Percentiles rank a stretch among this genome's conserved stretches.
Conservation (phyloP, 2,888 invertebrate genomes). For the Cheilosia impressa region DNA sequence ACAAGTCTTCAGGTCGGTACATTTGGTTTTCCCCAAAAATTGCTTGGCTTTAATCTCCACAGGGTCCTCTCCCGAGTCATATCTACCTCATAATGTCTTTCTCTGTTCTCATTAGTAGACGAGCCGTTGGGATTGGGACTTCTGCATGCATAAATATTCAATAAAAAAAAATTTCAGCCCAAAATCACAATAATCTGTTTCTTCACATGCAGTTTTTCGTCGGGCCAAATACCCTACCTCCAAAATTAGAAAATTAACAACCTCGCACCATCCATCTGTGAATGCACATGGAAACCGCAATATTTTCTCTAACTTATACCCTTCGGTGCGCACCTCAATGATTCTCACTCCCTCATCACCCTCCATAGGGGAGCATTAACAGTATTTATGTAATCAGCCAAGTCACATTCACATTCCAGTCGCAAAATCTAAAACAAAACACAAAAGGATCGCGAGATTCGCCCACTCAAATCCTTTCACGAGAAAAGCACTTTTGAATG, state of each 20-base stretch:
- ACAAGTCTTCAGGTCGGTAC: too few species aligned
- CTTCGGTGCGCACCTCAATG: conserved; percentile 32
- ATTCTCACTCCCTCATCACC: conserved; percentile 19
- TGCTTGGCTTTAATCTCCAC: too few species aligned
- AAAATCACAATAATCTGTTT: too few species aligned
- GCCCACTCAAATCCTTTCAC: conserved; percentile 30
- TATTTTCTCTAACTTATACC: conserved; percentile 15
- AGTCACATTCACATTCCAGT: conserved; percentile 4
- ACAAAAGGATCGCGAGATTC: conserved; percentile 15
- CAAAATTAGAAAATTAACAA: conserved; percentile 37
- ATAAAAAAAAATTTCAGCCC: too few species aligned
- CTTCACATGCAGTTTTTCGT: not conserved
- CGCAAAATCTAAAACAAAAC: conserved; percentile 32
- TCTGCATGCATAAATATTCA: too few species aligned
- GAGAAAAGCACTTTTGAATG: conserved; percentile 46
- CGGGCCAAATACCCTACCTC: not conserved
- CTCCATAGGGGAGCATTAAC: conserved; percentile 46
- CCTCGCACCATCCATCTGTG: not conserved
- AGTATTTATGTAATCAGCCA: conserved; percentile 45
- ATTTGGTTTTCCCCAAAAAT: too few species aligned
- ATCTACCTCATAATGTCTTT: too few species aligned
- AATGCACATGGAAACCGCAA: not conserved
- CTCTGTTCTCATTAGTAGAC: too few species aligned
- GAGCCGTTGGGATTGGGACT: too few species aligned
- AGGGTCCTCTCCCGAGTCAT: too few species aligned